Evolutionary conservation across 35 echinoderm and acorn worm genomes (phyloP).

Genomic region (Anneissia japonica): DNA sequence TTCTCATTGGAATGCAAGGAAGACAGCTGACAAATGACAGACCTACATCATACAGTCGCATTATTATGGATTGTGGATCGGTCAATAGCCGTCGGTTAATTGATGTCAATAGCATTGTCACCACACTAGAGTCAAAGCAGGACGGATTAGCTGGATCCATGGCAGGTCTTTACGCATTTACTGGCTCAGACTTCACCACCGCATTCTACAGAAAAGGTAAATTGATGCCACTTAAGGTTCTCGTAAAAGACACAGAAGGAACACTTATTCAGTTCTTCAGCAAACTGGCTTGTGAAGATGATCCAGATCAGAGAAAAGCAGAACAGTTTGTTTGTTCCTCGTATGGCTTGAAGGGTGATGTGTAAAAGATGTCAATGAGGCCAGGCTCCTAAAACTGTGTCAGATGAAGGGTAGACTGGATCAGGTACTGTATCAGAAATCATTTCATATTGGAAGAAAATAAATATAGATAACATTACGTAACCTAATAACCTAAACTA

Average conservation of each 20-base stretch:
- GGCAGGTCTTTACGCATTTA: conserved; percentile 29
- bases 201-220: conserved; percentile 50
- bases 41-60: neutral
- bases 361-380: conserved; percentile 50
- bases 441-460: too few species aligned
- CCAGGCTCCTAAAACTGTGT: conserved; percentile 25
- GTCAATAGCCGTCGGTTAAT: conserved; percentile 49
- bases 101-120: conserved; percentile 29
- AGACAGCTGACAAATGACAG: conserved; percentile 4
- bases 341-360: conserved; percentile 45
- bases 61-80: conserved; percentile 37
- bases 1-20: conserved; percentile 22
- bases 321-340: conserved; percentile 49
- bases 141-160: conserved; percentile 23
- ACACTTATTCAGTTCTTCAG: conserved; percentile 17
- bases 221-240: conserved; percentile 26
- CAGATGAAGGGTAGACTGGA: conserved; percentile 51
- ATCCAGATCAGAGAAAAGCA: conserved; percentile 17
- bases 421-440: conserved; percentile 23
- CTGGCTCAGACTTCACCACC: conserved; percentile 43
- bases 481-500: too few species aligned
- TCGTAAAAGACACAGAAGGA: conserved; percentile 48
- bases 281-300: conserved; percentile 20
- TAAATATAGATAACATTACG: too few species aligned
- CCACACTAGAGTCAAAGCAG: conserved; percentile 15